phyloP scores from a whole-genome alignment of 2,113 vertebrate genomes.

The Xenopus laevis region DNA sequence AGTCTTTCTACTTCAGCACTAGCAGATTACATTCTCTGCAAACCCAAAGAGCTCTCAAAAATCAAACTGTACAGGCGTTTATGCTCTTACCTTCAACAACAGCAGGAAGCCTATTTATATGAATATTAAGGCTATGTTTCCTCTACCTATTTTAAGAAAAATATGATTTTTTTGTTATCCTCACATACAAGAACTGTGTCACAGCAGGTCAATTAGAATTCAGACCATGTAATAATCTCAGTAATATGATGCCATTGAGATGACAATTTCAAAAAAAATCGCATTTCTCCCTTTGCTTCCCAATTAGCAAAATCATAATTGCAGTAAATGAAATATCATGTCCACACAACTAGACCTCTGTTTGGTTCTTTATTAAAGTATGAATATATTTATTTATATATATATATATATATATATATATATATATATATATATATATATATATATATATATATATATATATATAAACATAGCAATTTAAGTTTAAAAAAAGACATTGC shows the following conservation, averaged over 20 bases:
- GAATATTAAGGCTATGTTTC: slow-evolving; percentile 38
- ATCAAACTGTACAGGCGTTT: slow-evolving; percentile 33
- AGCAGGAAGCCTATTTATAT: slow-evolving; percentile 41
- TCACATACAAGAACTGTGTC: slow-evolving; percentile 27
- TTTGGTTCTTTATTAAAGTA: no score
- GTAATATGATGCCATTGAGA: slow-evolving; percentile 13
- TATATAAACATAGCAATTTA: no score
- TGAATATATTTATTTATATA: no score
- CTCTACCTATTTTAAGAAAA: slow-evolving; percentile 38
- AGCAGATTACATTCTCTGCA: slow-evolving; percentile 33
- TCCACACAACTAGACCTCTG: no score
- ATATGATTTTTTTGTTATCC: slow-evolving; percentile 38
- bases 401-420: no score
- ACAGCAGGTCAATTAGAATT: slow-evolving; percentile 45
- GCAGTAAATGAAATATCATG: no score
- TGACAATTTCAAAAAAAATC: slow-evolving; percentile 1
- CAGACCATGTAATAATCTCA: slow-evolving; percentile 35
- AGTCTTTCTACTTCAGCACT: slow-evolving; percentile 8
- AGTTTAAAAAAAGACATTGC: no score
- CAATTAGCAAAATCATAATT: background rate
- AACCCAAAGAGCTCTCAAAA: slow-evolving; percentile 34
- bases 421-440: no score
- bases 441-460: no score
- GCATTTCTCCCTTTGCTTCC: slow-evolving; percentile 1
- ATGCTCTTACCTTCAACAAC: slow-evolving; percentile 36